phyloP scores from a whole-genome alignment of 2,888 invertebrate genomes.

The Hirudinaria manillensis region DNA sequence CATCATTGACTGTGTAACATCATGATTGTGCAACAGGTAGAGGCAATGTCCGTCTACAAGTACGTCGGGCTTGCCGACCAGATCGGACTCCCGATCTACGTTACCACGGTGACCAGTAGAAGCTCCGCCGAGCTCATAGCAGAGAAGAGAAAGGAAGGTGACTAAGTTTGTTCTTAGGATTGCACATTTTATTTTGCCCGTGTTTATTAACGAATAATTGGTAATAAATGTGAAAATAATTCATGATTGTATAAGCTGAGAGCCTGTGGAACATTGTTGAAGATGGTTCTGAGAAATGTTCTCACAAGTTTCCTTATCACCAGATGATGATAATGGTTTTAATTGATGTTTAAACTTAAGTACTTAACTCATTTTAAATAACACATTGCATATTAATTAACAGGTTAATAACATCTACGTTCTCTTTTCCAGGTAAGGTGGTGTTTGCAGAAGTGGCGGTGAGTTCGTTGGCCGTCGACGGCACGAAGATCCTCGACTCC shows the following conservation, averaged over 20 bases:
- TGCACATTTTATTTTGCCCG: neutral
- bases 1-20: too few species aligned
- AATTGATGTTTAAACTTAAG: too few species aligned
- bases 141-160: constrained; percentile 59
- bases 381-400: too few species aligned
- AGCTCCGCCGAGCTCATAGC: constrained; percentile 75
- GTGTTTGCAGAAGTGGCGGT: constrained; percentile 89
- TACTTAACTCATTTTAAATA: too few species aligned
- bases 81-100: constrained; percentile 79
- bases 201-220: neutral
- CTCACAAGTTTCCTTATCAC: too few species aligned
- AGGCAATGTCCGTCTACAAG: constrained; percentile 79
- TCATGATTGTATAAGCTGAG: too few species aligned
- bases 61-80: constrained; percentile 78
- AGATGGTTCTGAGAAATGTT: too few species aligned
- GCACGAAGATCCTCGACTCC: constrained; percentile 72
- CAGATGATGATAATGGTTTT: too few species aligned
- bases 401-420: neutral
- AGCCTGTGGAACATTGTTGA: too few species aligned
- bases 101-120: constrained; percentile 94
- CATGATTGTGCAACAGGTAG: constrained; percentile 42
- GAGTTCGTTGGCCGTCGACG: constrained; percentile 70
- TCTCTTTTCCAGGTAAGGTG: constrained; percentile 57
- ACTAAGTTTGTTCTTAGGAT: neutral
- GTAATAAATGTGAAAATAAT: neutral